Conservation (phyloP, 2,113 vertebrate species). For the Cynoglossus semilaevis region DNA sequence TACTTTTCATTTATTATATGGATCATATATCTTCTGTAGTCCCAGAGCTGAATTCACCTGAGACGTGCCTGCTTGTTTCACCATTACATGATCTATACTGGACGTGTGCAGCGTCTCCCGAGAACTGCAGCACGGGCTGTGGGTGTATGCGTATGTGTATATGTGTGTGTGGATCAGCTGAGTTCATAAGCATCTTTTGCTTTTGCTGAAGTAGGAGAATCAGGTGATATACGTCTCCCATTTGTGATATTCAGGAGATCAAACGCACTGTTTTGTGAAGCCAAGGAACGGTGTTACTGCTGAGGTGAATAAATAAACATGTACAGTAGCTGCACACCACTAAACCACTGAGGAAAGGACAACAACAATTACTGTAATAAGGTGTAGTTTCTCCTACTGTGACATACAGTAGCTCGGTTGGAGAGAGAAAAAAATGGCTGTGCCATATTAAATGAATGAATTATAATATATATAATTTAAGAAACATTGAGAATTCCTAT, state of each 20-base stretch:
- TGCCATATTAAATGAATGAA: neutral
- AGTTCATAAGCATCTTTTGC: constrained; percentile 42
- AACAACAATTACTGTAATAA: no score
- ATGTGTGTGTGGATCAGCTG: constrained; percentile 29
- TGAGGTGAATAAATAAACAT: constrained; percentile 23
- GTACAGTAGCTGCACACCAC: neutral
- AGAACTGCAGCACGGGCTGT: constrained; percentile 30
- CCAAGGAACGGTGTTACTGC: constrained; percentile 7
- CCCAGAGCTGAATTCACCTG: constrained; percentile 16
- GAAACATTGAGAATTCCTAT: no score
- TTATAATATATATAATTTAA: no score
- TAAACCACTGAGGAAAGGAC: neutral
- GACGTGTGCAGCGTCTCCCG: constrained; percentile 11
- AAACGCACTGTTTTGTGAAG: constrained; percentile 25
- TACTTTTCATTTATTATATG: constrained; percentile 22
- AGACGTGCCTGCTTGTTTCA: constrained; percentile 33
- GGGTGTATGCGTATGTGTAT: constrained; percentile 9
- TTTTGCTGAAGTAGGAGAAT: constrained; percentile 26
- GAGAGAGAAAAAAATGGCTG: no score
- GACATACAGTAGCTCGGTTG: no score
- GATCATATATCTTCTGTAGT: constrained; percentile 7
- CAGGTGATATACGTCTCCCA: constrained; percentile 27
- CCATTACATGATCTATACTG: constrained; percentile 41
- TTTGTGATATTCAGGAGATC: constrained; percentile 16
- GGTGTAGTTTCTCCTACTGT: no score